Evolutionary conservation across 2,797 vertebrate species (phyloP).

Genomic region (Rhincodon typus): DNA sequence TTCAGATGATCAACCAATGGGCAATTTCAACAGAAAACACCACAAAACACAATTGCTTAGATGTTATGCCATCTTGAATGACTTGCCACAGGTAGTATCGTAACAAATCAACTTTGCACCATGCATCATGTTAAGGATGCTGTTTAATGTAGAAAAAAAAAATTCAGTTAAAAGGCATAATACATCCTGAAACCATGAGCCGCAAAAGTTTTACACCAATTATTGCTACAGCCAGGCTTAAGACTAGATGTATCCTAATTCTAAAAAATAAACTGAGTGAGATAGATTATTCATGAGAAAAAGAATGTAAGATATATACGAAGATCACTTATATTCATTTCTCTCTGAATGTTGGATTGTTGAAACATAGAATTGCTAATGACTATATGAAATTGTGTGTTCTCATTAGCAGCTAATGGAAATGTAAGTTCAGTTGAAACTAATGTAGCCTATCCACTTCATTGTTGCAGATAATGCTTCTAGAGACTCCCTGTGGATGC

Average conservation of each 20-base stretch:
- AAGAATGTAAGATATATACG: neutral
- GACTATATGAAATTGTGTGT: neutral
- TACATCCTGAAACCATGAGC: neutral
- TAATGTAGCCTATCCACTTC: neutral
- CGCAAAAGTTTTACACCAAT: neutral
- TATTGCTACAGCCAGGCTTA: neutral
- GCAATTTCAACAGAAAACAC: neutral
- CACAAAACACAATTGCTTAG: neutral
- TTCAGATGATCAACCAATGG: neutral
- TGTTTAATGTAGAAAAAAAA: too few relatives aligned
- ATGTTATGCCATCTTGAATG: too few relatives aligned
- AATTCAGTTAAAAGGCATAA: neutral
- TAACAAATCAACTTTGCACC: too few relatives aligned
- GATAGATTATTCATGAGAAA: slow-evolving; percentile 33
- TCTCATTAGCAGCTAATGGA: neutral
- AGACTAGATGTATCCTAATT: neutral
- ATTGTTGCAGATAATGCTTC: neutral
- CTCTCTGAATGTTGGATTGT: neutral
- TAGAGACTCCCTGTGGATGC: neutral
- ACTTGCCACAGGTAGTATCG: too few relatives aligned
- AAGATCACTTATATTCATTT: slow-evolving; percentile 1
- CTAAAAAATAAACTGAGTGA: neutral
- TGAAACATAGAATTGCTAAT: neutral
- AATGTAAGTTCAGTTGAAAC: neutral
- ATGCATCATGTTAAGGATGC: too few relatives aligned